Evolutionary conservation across 1,140 invertebrate genomes (phyloP), one percentile per base, ranked within the genome.

Genomic region (Stenopsyche tienmushanensis): DNA sequence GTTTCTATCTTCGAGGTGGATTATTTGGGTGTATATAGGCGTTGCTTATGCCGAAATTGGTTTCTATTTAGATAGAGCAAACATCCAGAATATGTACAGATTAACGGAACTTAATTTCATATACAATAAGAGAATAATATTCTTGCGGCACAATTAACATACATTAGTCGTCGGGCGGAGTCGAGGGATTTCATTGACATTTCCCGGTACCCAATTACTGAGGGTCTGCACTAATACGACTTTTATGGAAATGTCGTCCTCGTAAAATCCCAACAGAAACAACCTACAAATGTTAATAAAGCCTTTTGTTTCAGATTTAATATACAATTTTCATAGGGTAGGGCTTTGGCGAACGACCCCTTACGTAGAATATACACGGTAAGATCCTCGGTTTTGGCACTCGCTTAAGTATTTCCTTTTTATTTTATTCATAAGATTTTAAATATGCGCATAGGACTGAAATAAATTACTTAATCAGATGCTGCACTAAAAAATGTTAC

Each of bases 241-340:
- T 60, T 60, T 60, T 60, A 60, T 60, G 57, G 57, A 60, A 60
- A 60, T 60, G 57, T 60, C 57, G 44, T 23, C 41, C 44, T 60
- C 57, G 57, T 60, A 60, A 60, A 60, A 47, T 47, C 57, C 42
- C 57, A 47, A 60, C 57, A 26, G 42, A 47, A 47, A 60, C 57
- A 47, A 47, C 57, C 41, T 25, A 29, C 42, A 60, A 60, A 60
- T 21, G 57, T 49, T 60, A 60, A 60, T 60, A 60, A 60, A 60
- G 57, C 57, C 57, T 49, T 60, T 60, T 60, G 57, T 60, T 60
- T 60, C 57, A 47, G 57, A 47, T 60, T 60, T 60, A 44, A 60
- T 60, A 60, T 49, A 47, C 42, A 60, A 39, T 57, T 57, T 57
- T 34, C n/a, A n/a, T n/a, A n/a, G n/a, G n/a, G n/a, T n/a, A n/a